phyloP scores from a whole-genome alignment of 53 echinoderm and acorn worm species.

The Crossaster papposus region DNA sequence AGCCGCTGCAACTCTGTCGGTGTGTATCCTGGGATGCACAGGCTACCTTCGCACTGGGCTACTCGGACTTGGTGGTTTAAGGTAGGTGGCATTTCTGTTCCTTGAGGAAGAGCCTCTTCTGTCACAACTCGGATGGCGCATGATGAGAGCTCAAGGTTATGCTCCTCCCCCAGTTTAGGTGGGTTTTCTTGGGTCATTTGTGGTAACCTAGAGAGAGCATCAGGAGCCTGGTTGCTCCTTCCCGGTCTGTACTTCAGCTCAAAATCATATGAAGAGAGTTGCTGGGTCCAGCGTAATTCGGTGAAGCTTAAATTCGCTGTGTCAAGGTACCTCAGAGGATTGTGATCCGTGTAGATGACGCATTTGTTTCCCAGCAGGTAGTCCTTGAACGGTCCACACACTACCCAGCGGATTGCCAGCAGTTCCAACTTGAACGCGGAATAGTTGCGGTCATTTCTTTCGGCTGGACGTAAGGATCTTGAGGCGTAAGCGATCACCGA shows the following conservation, averaged over 20 bases:
- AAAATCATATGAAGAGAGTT: too few species aligned
- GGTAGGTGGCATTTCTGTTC: not conserved
- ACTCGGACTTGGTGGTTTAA: not conserved
- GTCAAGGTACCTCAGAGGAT: too few species aligned
- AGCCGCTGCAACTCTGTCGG: not conserved
- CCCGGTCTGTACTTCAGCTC: too few species aligned
- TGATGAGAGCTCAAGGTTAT: not conserved
- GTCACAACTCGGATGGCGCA: not conserved
- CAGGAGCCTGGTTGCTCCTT: too few species aligned
- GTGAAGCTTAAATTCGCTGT: too few species aligned
- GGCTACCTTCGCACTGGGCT: not conserved
- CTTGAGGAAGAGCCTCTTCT: not conserved
- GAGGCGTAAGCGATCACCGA: not conserved
- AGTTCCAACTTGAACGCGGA: too few species aligned
- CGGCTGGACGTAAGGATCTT: not conserved
- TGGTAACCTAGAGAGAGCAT: too few species aligned
- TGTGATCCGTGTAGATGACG: not conserved
- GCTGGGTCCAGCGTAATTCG: too few species aligned
- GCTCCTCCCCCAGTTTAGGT: too few species aligned
- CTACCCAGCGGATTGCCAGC: slow-evolving; percentile 7
- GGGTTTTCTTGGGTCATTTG: too few species aligned
- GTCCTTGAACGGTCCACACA: not conserved
- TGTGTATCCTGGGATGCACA: not conserved
- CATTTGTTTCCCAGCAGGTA: too few species aligned
- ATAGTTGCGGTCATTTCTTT: too few species aligned